Evolutionary conservation across 2,888 invertebrate species (phyloP), one percentile per base, ranked within the genome.

Genomic region (Meteorus cinctellus): DNA sequence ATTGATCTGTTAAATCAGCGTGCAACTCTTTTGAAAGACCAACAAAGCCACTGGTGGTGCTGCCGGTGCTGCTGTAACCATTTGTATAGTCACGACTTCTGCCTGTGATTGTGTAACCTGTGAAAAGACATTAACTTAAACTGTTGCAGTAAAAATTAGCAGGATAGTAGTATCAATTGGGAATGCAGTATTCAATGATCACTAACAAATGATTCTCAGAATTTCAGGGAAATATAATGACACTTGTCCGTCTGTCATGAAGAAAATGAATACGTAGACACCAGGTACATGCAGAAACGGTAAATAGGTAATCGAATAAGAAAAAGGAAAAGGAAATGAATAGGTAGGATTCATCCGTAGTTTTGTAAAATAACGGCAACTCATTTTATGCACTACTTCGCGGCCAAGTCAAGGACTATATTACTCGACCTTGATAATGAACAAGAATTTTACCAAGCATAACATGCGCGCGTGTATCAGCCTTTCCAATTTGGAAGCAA

Each of bases 51-150:
- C 80, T 62, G 12, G 76, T 51, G 34, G 19, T 55, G 6, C 19
- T 19, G n/a, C 8, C 19, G n/a, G n/a, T 55, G 8, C 48, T n/a
- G n/a, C 78, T 79, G 74, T 80, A 79, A 69, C 77, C 74, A 16
- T 76, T 63, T 65, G 77, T 77, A 67, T 81, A 82, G 55, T 82
- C 83, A 8, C 84, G 81, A 63, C 81, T 76, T 78, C 84, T 72
- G 14, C 82, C 79, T 66, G 81, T 82, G 68, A 79, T 78, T 74
- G 77, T 81, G 78, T 82, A 85, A 74, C 82, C 82, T 83, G 72
- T 68, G 4, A 78, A 59, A 77, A 5, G 16, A 24, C 1, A 62
- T 1, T 8, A 55, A 55, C 0, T 55, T 12, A n/a, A 4, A 24
- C 5, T 77, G 78, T 77, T 78, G 65, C 19, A 14, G n/a, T 34